phyloP scores from a whole-genome alignment of 1,140 invertebrate species.

The Drosophila pruinosa region DNA sequence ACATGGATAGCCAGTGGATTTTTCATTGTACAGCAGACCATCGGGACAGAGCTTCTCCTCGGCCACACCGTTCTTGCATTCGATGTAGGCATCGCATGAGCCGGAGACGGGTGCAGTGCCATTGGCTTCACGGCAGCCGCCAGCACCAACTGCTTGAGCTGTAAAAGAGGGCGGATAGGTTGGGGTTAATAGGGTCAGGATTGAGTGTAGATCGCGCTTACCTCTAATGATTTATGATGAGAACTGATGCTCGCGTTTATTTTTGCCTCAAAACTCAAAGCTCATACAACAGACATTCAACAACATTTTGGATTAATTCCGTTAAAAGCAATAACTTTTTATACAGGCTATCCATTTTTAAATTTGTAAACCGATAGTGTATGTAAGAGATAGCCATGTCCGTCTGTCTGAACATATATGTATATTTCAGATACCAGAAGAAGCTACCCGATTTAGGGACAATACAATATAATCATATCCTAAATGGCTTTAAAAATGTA shows the following conservation, averaged over 20 bases:
- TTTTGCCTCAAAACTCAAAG: conserved; percentile 20
- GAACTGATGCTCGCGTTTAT: conserved; percentile 46
- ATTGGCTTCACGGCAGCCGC: conserved; percentile 66
- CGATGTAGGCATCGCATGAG: conserved; percentile 89
- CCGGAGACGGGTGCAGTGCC: conserved; percentile 85
- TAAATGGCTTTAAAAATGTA: too few species aligned
- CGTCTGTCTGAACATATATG: too few species aligned
- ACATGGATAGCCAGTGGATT: conserved; percentile 89
- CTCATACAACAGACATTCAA: not conserved
- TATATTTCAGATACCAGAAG: too few species aligned
- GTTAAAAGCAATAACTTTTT: not conserved
- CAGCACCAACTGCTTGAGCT: conserved; percentile 57
- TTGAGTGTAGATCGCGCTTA: conserved; percentile 45
- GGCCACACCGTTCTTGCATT: conserved; percentile 87
- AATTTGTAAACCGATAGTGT: too few species aligned
- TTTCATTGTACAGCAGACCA: conserved; percentile 92
- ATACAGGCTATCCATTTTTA: too few species aligned
- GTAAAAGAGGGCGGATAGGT: conserved; percentile 48
- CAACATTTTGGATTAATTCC: not conserved
- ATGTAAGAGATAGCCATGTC: too few species aligned
- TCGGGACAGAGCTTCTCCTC: conserved; percentile 92
- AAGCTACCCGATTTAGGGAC: too few species aligned
- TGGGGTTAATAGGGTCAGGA: conserved; percentile 45
- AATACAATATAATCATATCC: too few species aligned
- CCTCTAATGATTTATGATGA: conserved; percentile 77